Percentiles rank a stretch among this genome's conserved stretches.
phyloP scores from a whole-genome alignment of 2,797 vertebrate species.

The Ataeniobius toweri region DNA sequence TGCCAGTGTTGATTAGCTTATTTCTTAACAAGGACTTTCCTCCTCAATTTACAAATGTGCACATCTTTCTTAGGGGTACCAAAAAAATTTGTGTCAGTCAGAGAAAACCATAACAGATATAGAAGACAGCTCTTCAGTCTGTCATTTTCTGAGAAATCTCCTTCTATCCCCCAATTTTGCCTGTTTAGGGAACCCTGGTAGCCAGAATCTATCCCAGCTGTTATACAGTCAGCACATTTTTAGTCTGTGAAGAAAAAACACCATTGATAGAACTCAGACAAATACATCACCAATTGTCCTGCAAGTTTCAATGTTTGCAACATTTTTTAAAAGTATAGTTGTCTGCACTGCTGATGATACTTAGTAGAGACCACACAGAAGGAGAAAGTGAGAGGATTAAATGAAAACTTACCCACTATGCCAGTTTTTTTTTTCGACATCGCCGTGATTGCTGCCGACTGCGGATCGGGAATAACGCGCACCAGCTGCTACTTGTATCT shows the following conservation, averaged over 20 bases:
- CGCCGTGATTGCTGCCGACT: neutral
- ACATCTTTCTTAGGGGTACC: neutral
- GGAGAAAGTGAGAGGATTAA: neutral
- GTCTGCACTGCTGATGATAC: neutral
- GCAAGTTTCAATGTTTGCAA: neutral
- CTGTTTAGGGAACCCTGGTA: neutral
- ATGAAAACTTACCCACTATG: slow-evolving; percentile 57
- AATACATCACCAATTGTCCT: neutral
- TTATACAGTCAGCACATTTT: neutral
- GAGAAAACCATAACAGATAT: neutral
- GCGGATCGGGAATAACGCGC: slow-evolving; percentile 45
- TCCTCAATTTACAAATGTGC: neutral
- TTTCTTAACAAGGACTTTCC: neutral
- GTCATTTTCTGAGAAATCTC: neutral
- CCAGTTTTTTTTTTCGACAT: neutral
- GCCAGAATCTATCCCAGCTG: neutral
- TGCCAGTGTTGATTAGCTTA: neutral
- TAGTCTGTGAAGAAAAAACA: neutral
- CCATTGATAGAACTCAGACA: neutral
- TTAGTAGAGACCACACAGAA: neutral
- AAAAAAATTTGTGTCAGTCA: neutral
- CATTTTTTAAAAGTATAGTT: neutral
- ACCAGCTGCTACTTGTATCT: slow-evolving; percentile 83
- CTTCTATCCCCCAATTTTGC: neutral
- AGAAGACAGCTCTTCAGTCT: neutral